Base-by-base conservation (phyloP, 2,888 invertebrate species). In the Tryphoninae sp. region DNA sequence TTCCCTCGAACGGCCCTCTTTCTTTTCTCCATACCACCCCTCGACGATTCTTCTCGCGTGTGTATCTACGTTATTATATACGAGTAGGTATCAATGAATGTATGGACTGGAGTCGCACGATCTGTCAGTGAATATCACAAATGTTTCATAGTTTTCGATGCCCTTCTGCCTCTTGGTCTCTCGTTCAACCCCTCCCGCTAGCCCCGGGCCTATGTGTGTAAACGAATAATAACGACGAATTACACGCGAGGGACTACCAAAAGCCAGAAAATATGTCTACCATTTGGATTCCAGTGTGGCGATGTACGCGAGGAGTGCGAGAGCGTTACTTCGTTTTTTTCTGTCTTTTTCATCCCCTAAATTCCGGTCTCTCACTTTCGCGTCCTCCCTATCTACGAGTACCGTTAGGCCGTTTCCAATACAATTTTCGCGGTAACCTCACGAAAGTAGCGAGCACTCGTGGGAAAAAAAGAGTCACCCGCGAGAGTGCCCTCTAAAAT, bases 161-260 rank as follows among this genome's bases (percentile, higher is more conserved):
- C 55, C 55, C 16, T 65, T 69, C 65, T 71, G 73, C 64, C 83
- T 84, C 85, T 86, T 81, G 76, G 74, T 78, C 82, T 85, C 83
- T 75, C 87, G 85, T 83, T 84, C 80, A 74, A 78, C 81, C 85
- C 64, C 81, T 85, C 64, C 13, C 53, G 7, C 3, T 0, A 22
- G 11, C 26, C 26, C 26, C 26, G 23, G 3, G 59, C 19, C 80
- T 64, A 80, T 78, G 80, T 87, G 87, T 86, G 87, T 26, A 26
- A 89, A 89, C 89, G 89, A 90, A 90, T 90, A 89, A 89, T 89
- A 90, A 90, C 89, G 87, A 88, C 87, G 89, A 90, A 90, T 90
- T 87, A 89, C 86, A 79, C 85, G 69, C 83, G 67, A 77, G 80
- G 77, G 78, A 76, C 72, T 76, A 26, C 19, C 67, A 59, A 71